Evolutionary conservation across 2,888 invertebrate genomes (phyloP), one percentile per base, ranked within the genome.

Genomic region (Nemoura dubitans): DNA sequence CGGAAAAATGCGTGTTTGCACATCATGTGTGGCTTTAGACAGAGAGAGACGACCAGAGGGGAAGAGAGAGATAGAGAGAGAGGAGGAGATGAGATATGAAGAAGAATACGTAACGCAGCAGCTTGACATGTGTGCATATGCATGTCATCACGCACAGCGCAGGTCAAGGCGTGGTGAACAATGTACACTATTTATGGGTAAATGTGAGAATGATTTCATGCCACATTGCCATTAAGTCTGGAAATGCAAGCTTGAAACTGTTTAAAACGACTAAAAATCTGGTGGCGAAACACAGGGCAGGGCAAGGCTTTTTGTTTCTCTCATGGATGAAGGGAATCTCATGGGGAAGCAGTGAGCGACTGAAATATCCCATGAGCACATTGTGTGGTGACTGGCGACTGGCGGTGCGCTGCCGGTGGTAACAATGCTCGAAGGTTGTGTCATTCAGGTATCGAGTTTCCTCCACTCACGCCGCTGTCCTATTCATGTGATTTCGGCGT

Each of bases 401-500:
- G 5, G 36, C 10, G 36, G 36, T 36, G 36, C 10, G n/a, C n/a
- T n/a, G n/a, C n/a, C n/a, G 10, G 36, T 36, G 36, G 36, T 36
- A 59, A 59, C 59, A 59, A 59, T 59, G 59, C 59, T 1, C 59
- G 59, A 59, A 59, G 59, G 59, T 59, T 59, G 59, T 59, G 59
- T 59, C 59, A 59, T 59, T 59, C 6, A 59, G 78, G 26, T 78
- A 78, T 78, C 78, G 26, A 14, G 21, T 59, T 59, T 59, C 59
- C 21, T 59, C 14, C 6, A 59, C 59, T 59, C 59, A 59, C 21
- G 59, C 59, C 21, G 59, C 14, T 59, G 59, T 59, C 59, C 59
- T 59, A 59, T 59, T 59, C 59, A 59, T 59, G 36, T 36, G 59
- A 59, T 59, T 59, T 59, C 59, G 59, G 59, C 59, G 59, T 59